Evolutionary conservation across 2,797 vertebrate genomes (phyloP), one percentile per base, ranked within the genome.

Genomic region (Poeciliopsis turneri): DNA sequence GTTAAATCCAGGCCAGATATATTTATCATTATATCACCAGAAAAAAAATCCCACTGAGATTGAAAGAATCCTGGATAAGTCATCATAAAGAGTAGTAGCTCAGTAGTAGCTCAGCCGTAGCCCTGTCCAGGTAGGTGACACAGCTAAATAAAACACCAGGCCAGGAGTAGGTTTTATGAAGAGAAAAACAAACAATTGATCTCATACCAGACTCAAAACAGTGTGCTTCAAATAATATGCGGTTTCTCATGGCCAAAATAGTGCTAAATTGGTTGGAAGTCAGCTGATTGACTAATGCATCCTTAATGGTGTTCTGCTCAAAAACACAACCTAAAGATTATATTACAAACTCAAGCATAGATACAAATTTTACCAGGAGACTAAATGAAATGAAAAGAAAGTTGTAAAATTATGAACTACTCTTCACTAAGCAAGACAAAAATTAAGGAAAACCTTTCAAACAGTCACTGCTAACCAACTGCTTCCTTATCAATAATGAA

Each of bases 401-500:
- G 39, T 41, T 45, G 8, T 59, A 72, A 20, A 76, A 45, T 0
- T 72, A 77, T 36, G 39, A 36, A 53, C 10, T 70, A 45, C 39
- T 36, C 23, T 57, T 36, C 49, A 75, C 53, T 33, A 30, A 78
- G 15, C 16, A 68, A 16, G 41, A 75, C 28, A 64, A 33, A 59
- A 64, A 20, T 70, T 43, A 70, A 53, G 61, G 53, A 47, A 12
- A 83, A 30, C 41, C n/a, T 33, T 74, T 69, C 53, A 59, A 51
- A 36, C 55, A 69, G 20, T 33, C 51, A 51, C 25, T 39, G 64
- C 69, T 39, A 75, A 39, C 36, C 72, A 71, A 73, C 76, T 30
- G 66, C 72, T 0, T 46, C 78, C 82, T 89, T 73, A 92, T 92
- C 87, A 91, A 91, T 90, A 86, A 90, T 90, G 78, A 80, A 92